phyloP scores from a whole-genome alignment of 1,140 invertebrate species.

The Drosophila triauraria region DNA sequence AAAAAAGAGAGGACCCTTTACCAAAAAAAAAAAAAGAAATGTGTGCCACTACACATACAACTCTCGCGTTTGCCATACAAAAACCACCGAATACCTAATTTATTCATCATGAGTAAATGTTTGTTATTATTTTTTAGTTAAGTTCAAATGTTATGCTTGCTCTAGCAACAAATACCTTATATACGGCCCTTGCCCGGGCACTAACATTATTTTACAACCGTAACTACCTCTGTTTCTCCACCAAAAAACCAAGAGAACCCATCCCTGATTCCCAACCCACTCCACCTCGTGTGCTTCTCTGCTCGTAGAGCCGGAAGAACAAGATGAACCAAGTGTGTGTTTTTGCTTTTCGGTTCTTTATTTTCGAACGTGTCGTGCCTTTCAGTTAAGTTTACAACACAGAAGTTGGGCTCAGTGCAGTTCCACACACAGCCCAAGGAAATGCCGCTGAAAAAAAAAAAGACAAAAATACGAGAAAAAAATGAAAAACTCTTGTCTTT shows the following conservation, averaged over 20 bases:
- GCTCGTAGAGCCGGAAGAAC: slow-evolving; percentile 42
- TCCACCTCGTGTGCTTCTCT: slow-evolving; percentile 44
- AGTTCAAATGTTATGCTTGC: slow-evolving; percentile 68
- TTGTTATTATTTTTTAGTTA: slow-evolving; percentile 52
- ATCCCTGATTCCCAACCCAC: slow-evolving; percentile 1
- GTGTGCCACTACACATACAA: slow-evolving; percentile 50
- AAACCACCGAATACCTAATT: slow-evolving; percentile 58
- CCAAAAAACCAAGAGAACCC: too few relatives aligned
- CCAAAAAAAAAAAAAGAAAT: slow-evolving; percentile 45
- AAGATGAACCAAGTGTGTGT: slow-evolving; percentile 65
- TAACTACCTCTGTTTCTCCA: slow-evolving; percentile 34
- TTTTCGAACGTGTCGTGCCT: slow-evolving; percentile 45
- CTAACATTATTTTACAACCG: slow-evolving; percentile 48
- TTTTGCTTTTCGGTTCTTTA: slow-evolving; percentile 43
- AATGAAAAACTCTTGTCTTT: slow-evolving; percentile 70
- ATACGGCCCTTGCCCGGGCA: slow-evolving; percentile 37
- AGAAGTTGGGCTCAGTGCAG: slow-evolving; percentile 48
- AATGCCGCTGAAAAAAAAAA: slow-evolving; percentile 34
- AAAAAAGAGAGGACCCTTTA: slow-evolving; percentile 81
- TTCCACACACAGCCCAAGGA: slow-evolving; percentile 37
- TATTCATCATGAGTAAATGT: slow-evolving; percentile 56
- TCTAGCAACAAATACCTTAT: slow-evolving; percentile 68
- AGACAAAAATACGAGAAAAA: slow-evolving; percentile 28
- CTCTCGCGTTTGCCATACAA: slow-evolving; percentile 55
- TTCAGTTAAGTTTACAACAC: slow-evolving; percentile 45